Evolutionary conservation across 1,140 invertebrate genomes (phyloP), one percentile per base, ranked within the genome.

Genomic region (Dendrolimus punctatus): DNA sequence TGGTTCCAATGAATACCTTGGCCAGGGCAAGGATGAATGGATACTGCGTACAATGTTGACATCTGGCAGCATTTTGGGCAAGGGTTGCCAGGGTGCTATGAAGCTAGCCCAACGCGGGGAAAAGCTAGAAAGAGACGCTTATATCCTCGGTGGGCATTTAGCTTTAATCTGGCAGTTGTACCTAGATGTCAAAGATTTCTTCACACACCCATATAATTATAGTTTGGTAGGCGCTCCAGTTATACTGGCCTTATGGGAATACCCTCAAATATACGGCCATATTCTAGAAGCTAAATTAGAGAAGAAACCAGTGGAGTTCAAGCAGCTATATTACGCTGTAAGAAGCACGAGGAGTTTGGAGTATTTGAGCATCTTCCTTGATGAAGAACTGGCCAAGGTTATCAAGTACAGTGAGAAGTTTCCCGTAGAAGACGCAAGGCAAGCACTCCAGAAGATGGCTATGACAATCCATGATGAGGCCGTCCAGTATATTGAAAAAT

Each of bases 81-180:
- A 94, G 67, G 93, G 94, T 40, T 97, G 95, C 72, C 90, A 94
- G 83, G 92, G 92, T 6, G 93, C 94, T 2, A 84, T 96, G 65
- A 91, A 92, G 74, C 84, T 97, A 38, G 94, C 93, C 36, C 90
- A 90, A 7, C 93, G 95, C 64, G 87, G 88, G 6, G 76, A 90
- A 55, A 82, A 89, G 36, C 73, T 92, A 40, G 91, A 93, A 69
- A 78, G 90, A 41, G 87, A 91, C 55, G 95, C 94, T 2, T 95
- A 93, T 71, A 88, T 91, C 58, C 95, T 97, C 87, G 96, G 95
- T 6, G 92, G 93, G 71, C 93, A 96, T 84, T 88, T 96, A 45
- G 94, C 94, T 40, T 88, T 95, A 43, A 92, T 94, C 53, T 95
- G 93, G 91, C 95, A 96, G 89, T 88, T 91, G 2, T 76, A 83